phyloP scores from a whole-genome alignment of 92 coral and sea anemone species.

The Umimayanthus kanabou region DNA sequence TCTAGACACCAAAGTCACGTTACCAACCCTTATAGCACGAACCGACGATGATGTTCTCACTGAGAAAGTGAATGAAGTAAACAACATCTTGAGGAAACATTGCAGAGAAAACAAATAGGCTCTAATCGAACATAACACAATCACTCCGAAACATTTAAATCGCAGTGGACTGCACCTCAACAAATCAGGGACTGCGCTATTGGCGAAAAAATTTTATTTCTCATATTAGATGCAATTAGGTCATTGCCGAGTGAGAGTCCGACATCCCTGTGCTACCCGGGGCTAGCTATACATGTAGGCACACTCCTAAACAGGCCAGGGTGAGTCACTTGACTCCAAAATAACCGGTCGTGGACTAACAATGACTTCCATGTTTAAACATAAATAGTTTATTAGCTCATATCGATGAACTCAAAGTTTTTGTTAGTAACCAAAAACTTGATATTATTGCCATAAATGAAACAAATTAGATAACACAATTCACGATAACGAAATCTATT shows the following conservation, averaged over 20 bases:
- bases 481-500: conserved; percentile 44
- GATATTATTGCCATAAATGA: conserved; percentile 55
- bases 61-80: conserved; percentile 46
- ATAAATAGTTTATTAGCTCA: conserved; percentile 45
- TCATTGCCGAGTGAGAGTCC: conserved; percentile 55
- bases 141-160: conserved; percentile 48
- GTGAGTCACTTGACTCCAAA: conserved; percentile 27
- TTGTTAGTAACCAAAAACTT: conserved; percentile 43
- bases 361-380: conserved; percentile 45
- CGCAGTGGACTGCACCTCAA: conserved; percentile 61
- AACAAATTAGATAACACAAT: conserved; percentile 48
- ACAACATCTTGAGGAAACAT: conserved; percentile 39
- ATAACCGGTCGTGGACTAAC: conserved; percentile 40
- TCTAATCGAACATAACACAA: conserved; percentile 50
- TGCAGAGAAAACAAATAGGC: conserved; percentile 54
- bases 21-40: conserved; percentile 54
- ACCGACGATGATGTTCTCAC: conserved; percentile 48
- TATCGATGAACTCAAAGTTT: conserved; percentile 51
- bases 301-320: conserved; percentile 20
- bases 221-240: conserved; percentile 42
- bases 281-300: conserved; percentile 20
- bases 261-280: conserved; percentile 26
- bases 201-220: conserved; percentile 46
- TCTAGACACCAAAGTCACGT: conserved; percentile 41
- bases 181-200: conserved; percentile 48